Percentiles rank a stretch among this genome's conserved stretches.
phyloP scores from a whole-genome alignment of 2,797 vertebrate species.

The Podargus strigoides region DNA sequence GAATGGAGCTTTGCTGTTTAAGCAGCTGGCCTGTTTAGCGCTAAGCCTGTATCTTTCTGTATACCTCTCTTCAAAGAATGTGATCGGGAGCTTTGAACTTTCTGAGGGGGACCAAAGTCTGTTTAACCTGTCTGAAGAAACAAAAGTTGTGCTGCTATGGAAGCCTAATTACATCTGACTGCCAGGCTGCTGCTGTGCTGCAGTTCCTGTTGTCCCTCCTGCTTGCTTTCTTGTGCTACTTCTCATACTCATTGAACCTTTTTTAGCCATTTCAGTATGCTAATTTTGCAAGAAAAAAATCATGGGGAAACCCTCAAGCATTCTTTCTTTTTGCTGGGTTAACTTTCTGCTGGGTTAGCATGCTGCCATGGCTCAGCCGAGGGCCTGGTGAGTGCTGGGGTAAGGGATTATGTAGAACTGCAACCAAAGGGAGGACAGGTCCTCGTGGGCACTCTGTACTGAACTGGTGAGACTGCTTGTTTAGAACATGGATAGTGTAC shows the following conservation, averaged over 20 bases:
- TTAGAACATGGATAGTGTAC: background rate
- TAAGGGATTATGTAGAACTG: accelerated
- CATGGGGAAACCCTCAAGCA: background rate
- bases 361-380: background rate
- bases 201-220: background rate
- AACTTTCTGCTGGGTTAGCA: background rate
- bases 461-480: background rate
- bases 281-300: background rate
- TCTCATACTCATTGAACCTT: background rate
- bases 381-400: background rate
- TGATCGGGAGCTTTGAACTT: background rate
- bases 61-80: background rate
- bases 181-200: background rate
- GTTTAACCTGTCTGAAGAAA: background rate
- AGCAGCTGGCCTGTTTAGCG: background rate
- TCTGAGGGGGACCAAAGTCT: background rate
- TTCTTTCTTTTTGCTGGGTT: background rate
- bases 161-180: background rate
- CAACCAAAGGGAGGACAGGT: background rate
- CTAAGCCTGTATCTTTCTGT: background rate
- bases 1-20: background rate
- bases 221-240: background rate
- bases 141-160: background rate
- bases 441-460: background rate
- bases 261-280: background rate